phyloP scores from a whole-genome alignment of 2,888 invertebrate species.

The Anoplius nigerrimus region DNA sequence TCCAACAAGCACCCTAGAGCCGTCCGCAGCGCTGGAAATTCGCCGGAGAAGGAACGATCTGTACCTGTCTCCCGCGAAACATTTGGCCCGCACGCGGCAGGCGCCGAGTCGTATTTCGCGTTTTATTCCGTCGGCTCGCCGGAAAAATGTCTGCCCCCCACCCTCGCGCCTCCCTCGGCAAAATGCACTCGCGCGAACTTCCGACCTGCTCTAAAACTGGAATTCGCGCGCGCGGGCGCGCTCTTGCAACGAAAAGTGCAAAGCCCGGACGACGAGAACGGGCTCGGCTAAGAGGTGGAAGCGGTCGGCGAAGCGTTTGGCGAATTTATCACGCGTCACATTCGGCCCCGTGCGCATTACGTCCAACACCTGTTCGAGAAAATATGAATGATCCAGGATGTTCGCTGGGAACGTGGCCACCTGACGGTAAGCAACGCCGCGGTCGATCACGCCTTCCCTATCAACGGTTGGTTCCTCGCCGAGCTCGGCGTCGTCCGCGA shows the following conservation, averaged over 20 bases:
- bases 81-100: neutral
- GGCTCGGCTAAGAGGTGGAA: too few species aligned
- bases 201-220: too few species aligned
- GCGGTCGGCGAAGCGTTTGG: too few species aligned
- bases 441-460: constrained; percentile 6
- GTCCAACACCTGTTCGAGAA: constrained; percentile 22
- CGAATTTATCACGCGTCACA: neutral
- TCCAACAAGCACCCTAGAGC: constrained; percentile 13
- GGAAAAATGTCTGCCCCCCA: too few species aligned
- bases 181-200: too few species aligned
- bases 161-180: too few species aligned
- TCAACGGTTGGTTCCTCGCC: neutral
- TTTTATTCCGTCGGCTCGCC: too few species aligned
- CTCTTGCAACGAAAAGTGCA: too few species aligned
- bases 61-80: constrained; percentile 32
- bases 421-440: constrained; percentile 16
- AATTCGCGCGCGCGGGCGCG: too few species aligned
- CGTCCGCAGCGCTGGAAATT: constrained; percentile 23
- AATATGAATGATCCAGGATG: constrained; percentile 36
- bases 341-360: neutral
- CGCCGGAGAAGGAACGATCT: constrained; percentile 30
- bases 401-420: constrained; percentile 29
- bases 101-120: too few species aligned
- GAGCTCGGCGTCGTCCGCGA: too few species aligned
- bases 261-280: too few species aligned